Evolutionary conservation across 1,140 invertebrate genomes (phyloP).

Genomic region (Mesaphorura yosii): DNA sequence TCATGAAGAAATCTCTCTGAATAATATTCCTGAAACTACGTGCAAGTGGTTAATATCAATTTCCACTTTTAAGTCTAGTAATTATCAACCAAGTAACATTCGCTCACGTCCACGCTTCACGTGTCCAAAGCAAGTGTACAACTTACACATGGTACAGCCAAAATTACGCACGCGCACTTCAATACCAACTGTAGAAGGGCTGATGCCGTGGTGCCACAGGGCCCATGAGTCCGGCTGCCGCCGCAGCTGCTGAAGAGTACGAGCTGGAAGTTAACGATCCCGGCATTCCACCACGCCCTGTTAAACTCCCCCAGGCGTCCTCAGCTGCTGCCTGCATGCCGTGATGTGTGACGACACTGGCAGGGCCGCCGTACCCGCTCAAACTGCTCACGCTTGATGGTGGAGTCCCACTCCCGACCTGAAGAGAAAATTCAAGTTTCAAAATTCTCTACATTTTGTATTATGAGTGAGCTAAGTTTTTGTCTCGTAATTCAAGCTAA

Average conservation of each 20-base stretch:
- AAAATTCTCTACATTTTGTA: background rate
- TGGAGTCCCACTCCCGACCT: background rate
- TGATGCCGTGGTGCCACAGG: slow-evolving; percentile 24
- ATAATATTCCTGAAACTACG: no score
- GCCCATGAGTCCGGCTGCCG: slow-evolving; percentile 21
- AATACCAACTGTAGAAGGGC: slow-evolving; percentile 25
- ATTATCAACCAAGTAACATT: no score
- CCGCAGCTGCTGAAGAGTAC: no score
- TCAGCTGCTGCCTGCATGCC: slow-evolving; percentile 24
- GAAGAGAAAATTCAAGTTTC: background rate
- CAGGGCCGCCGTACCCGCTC: background rate
- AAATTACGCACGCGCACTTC: no score
- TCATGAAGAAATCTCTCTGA: no score
- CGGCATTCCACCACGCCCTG: slow-evolving; percentile 11
- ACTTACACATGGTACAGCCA: no score
- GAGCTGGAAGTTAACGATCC: slow-evolving; percentile 16
- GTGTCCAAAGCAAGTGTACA: no score
- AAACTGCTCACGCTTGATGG: background rate
- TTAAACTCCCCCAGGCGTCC: slow-evolving; percentile 17
- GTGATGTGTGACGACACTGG: slow-evolving; percentile 8
- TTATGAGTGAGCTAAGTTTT: no score
- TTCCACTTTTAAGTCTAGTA: no score
- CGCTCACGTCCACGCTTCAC: no score
- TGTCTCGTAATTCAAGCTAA: no score
- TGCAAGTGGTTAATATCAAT: no score